These are phyloP conservation scores for Penelope pileata DNA, from an alignment of 2,113 vertebrate genomes.

Conservation along the genomic window DNA sequence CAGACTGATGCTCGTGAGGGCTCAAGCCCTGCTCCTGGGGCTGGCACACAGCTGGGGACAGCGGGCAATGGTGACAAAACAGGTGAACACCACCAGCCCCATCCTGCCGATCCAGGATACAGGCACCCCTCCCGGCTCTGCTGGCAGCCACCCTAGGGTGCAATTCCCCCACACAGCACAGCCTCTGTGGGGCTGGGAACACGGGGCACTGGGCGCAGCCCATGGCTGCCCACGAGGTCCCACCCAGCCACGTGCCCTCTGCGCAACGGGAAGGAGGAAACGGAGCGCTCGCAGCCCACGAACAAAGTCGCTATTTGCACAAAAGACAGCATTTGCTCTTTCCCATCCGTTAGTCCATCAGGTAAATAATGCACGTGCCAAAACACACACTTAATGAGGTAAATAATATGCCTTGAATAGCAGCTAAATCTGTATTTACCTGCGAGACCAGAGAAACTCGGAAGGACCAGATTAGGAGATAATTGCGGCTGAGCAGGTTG, in stretches of 20 bases:
- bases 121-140: not conserved
- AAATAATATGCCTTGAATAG: constrained; percentile 82
- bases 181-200: not conserved
- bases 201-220: not conserved
- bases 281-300: fast-evolving
- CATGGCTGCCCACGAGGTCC: not conserved
- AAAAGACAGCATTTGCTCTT: constrained; percentile 75
- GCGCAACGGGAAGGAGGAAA: fast-evolving
- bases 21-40: not conserved
- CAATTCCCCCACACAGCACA: not conserved
- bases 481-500: constrained; percentile 77
- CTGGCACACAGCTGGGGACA: not conserved
- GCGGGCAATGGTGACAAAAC: fast-evolving
- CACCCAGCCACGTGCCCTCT: not conserved
- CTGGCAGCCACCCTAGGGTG: not conserved
- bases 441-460: constrained; percentile 78
- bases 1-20: not conserved
- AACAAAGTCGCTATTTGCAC: constrained; percentile 73
- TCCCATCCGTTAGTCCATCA: constrained; percentile 76
- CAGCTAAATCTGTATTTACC: constrained; percentile 81
- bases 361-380: constrained; percentile 82
- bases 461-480: constrained; percentile 80
- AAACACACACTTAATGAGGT: constrained; percentile 84
- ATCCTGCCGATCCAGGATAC: not conserved
- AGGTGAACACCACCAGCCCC: not conserved